Conservation (phyloP, 2,888 invertebrate species). For the Sinopyrophorus schimmeli region DNA sequence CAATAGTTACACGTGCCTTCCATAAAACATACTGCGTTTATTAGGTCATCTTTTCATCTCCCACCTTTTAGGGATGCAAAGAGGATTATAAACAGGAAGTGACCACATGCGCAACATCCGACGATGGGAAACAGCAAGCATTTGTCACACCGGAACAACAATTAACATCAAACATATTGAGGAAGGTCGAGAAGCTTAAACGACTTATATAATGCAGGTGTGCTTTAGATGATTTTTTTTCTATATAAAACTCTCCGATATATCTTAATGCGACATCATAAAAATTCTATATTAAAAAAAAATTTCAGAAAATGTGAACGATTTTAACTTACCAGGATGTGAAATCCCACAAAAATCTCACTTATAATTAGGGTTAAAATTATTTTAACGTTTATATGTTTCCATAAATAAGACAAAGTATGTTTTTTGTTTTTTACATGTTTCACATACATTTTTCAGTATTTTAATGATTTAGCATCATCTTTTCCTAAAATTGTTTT, state of each 20-base stretch:
- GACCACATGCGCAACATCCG: slow-evolving; percentile 32
- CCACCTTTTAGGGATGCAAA: slow-evolving; percentile 6
- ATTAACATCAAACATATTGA: slow-evolving; percentile 20
- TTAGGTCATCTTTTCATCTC: slow-evolving; percentile 14
- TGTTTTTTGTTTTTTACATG: no score
- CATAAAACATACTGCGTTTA: slow-evolving; percentile 6
- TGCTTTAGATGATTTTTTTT: no score
- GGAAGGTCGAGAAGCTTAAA: slow-evolving; percentile 27
- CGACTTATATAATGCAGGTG: slow-evolving; percentile 9
- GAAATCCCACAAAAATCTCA: no score
- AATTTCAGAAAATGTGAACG: not conserved
- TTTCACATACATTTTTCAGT: no score
- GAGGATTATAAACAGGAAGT: slow-evolving; percentile 30
- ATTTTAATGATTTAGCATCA: no score
- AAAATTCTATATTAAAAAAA: no score
- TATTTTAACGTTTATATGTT: no score
- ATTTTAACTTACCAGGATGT: no score
- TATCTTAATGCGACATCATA: not conserved
- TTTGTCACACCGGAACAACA: slow-evolving; percentile 16
- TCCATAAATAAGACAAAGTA: no score
- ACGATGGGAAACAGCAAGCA: slow-evolving; percentile 29
- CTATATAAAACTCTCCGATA: not conserved
- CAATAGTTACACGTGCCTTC: slow-evolving; percentile 7
- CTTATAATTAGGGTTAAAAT: no score
- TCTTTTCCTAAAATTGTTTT: no score